Base-by-base conservation (phyloP, 2,797 vertebrate species). In the Danionella dracula region DNA sequence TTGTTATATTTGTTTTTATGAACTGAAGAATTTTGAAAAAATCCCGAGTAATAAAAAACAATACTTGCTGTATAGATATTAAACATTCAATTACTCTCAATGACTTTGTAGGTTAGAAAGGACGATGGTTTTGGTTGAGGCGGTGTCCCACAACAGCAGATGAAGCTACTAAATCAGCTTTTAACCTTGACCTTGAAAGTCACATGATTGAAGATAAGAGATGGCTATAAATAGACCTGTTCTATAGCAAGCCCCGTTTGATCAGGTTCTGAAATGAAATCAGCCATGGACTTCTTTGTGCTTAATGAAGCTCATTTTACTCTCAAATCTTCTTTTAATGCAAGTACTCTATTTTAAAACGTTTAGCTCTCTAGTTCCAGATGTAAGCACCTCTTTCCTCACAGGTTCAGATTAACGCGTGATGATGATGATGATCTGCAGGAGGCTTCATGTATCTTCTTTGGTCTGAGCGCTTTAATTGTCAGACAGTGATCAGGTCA, bases 161-260 rank as follows among this genome's bases (percentile, higher is more conserved):
- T 72, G 44, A 64, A 29, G 31, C 8, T n/a, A 8, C n/a, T 56
- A 70, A 81, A 76, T 63, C 78, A 73, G 69, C 50, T 72, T 71
- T 83, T 87, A 83, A 84, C 87, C 76, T 82, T 83, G 78, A 81
- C 82, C 84, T 83, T 84, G 74, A 68, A 44, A 69, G 51, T 83
- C 76, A 80, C 65, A 60, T 81, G 76, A 65, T 17, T 38, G 45
- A 38, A 67, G 42, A 59, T 78, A 54, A 71, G 64, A 55, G 54
- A 49, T 69, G 50, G 50, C 45, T 60, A 49, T 65, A 48, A 67
- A 51, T 53, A 61, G 49, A 29, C 31, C 61, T 66, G 23, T 3
- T 27, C 23, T 27, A 6, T n/a, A n/a, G n/a, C n/a, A n/a, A n/a
- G n/a, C n/a, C n/a, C n/a, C n/a, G n/a, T n/a, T n/a, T n/a, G n/a